Conservation (phyloP, 92 coral and sea anemone genomes). For the Epizoanthus ramosus region DNA sequence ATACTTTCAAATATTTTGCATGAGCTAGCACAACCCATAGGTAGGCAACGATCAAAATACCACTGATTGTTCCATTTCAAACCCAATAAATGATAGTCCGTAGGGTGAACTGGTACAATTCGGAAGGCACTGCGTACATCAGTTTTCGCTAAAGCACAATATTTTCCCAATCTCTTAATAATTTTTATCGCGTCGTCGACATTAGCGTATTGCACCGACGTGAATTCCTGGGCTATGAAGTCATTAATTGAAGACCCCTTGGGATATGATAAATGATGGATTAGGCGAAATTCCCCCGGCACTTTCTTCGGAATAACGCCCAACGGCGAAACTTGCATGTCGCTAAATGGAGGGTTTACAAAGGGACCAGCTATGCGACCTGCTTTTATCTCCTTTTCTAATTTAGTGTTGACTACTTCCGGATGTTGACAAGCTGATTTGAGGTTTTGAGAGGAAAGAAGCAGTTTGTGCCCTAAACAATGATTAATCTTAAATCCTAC, state of each 20-base stretch:
- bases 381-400: conserved; percentile 56
- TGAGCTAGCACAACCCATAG: conserved; percentile 48
- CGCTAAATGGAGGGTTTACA: conserved; percentile 57
- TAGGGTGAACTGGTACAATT: conserved; percentile 50
- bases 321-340: conserved; percentile 56
- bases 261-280: conserved; percentile 68
- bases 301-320: conserved; percentile 61
- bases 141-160: conserved; percentile 53
- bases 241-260: conserved; percentile 65
- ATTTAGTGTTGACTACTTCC: conserved; percentile 38
- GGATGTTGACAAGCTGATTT: conserved; percentile 29
- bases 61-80: conserved; percentile 44
- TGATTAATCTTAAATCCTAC: conserved; percentile 49
- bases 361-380: conserved; percentile 65
- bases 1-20: conserved; percentile 55
- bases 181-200: conserved; percentile 32
- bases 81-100: conserved; percentile 50
- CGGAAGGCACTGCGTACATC: conserved; percentile 54
- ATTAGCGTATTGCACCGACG: conserved; percentile 34
- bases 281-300: conserved; percentile 59
- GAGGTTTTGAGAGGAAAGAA: conserved; percentile 15
- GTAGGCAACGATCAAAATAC: conserved; percentile 38
- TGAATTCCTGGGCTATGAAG: conserved; percentile 23
- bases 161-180: conserved; percentile 4
- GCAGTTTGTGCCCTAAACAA: conserved; percentile 16